Evolutionary conservation across 2,797 vertebrate genomes (phyloP), one percentile per base, ranked within the genome.

Genomic region (Hyperoplus immaculatus): DNA sequence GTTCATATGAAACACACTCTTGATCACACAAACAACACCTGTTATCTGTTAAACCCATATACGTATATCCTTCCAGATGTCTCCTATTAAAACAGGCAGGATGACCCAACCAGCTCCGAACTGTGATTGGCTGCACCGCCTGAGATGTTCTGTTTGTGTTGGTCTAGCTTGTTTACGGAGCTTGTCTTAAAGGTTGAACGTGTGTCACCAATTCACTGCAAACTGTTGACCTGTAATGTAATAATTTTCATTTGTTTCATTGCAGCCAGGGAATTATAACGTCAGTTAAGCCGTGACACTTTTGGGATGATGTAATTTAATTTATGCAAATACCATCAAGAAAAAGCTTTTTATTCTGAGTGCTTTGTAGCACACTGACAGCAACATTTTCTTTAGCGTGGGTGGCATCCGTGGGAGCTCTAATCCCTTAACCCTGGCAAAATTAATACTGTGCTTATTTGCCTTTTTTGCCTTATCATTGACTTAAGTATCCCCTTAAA

Each of bases 11-110:
- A 85, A 71, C 82, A 57, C 85, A 80, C 86, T 81, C 72, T 14
- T 73, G 67, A 81, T 88, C 83, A 87, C 85, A 89, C 81, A 86
- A 86, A 91, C 88, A 89, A 73, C 89, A 88, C 88, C 81, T 88
- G 82, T 76, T 86, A 70, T 66, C 81, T 81, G 80, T 87, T 86
- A 90, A 87, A 85, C 77, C 74, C 80, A 80, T 82, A 86, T 18
- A 88, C 80, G 79, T 82, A 86, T 18, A 88, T 79, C 80, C 74
- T 8, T 88, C 83, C 88, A 92, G 91, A 89, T 87, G 90, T 86
- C 83, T 76, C 76, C 21, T 63, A 77, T 83, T 84, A 82, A 29
- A 82, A 74, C 53, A 46, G 77, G 71, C 80, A 78, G 78, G 50
- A 79, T 66, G 54, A 59, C 7, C 56, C 54, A 57, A 76, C 43